Base-by-base conservation (phyloP, 2,797 vertebrate species). In the Phylloscopus collybita region DNA sequence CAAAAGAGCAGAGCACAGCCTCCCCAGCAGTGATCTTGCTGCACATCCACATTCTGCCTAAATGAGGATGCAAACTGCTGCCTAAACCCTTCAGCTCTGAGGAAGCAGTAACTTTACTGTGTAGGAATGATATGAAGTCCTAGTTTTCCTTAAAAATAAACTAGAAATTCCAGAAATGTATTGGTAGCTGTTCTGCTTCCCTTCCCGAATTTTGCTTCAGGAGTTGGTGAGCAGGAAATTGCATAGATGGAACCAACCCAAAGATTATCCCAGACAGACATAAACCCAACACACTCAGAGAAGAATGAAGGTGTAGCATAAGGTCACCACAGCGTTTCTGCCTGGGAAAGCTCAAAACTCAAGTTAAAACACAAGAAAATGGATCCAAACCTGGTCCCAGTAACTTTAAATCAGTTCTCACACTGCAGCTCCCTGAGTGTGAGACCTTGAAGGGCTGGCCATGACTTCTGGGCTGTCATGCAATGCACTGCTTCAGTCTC, bases 291-390 rank as follows among this genome's bases (percentile, higher is more conserved):
- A 50, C 29, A 23, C 44, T 25, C 17, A 3, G 53, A 44, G 66
- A 60, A 36, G 13, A 18, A 71, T 10, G 42, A 59, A 56, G 8
- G 19, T 1, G 12, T 4, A 49, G 11, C n/a, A 49, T 0, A 22
- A 50, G 54, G 40, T 5, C 30, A 79, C 34, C 36, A 47, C 38
- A 23, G 45, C 0, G 0, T 5, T 61, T 29, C 21, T 71, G 9
- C 30, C n/a, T 7, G 20, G 38, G 19, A 14, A 67, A 88, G 26
- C 32, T 59, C 53, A 70, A 47, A 40, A 10, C 26, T 44, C 40
- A 36, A 32, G 30, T n/a, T n/a, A n/a, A n/a, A n/a, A n/a, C n/a
- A n/a, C n/a, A n/a, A n/a, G n/a, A n/a, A n/a, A n/a, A n/a, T n/a
- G n/a, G n/a, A n/a, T n/a, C n/a, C n/a, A n/a, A n/a, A n/a, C n/a